Evolutionary conservation across 2,888 invertebrate species (phyloP).

Genomic region (Agrotis exclamationis): DNA sequence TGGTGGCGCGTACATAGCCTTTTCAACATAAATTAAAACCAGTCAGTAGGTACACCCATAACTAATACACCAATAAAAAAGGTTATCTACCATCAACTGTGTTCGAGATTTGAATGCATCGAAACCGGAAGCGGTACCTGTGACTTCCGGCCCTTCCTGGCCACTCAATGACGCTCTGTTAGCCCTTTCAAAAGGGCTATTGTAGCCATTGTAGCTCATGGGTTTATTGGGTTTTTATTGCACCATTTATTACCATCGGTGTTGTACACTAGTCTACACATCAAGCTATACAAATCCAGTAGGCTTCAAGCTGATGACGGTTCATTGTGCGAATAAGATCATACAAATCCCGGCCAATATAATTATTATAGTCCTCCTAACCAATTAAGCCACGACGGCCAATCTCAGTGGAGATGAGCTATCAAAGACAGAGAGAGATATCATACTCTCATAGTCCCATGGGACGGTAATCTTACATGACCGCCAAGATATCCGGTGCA

Average conservation of each 20-base stretch:
- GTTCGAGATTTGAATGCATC: slow-evolving; percentile 65
- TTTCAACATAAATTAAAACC: slow-evolving; percentile 11
- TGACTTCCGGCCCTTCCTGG: slow-evolving; percentile 74
- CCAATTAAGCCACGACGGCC: too few species aligned
- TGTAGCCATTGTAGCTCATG: slow-evolving; percentile 51
- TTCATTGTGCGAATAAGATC: too few species aligned
- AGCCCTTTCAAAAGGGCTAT: slow-evolving; percentile 63
- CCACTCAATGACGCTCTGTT: slow-evolving; percentile 59
- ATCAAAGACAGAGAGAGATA: too few species aligned
- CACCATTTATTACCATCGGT: slow-evolving; percentile 42
- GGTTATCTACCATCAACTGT: slow-evolving; percentile 57
- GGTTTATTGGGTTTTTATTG: slow-evolving; percentile 61
- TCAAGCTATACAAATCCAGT: too few species aligned
- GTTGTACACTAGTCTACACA: not conserved
- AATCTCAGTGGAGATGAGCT: too few species aligned
- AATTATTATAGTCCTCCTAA: too few species aligned
- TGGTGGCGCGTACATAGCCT: not conserved
- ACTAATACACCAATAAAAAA: slow-evolving; percentile 41
- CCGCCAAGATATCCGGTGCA: too few species aligned
- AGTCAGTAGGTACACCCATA: slow-evolving; percentile 10
- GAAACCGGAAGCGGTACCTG: slow-evolving; percentile 77
- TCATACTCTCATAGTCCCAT: too few species aligned
- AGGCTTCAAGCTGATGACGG: too few species aligned
- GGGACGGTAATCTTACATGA: too few species aligned
- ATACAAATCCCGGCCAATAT: too few species aligned